phyloP scores from a whole-genome alignment of 2,113 vertebrate genomes.

The Amphiprion percula region DNA sequence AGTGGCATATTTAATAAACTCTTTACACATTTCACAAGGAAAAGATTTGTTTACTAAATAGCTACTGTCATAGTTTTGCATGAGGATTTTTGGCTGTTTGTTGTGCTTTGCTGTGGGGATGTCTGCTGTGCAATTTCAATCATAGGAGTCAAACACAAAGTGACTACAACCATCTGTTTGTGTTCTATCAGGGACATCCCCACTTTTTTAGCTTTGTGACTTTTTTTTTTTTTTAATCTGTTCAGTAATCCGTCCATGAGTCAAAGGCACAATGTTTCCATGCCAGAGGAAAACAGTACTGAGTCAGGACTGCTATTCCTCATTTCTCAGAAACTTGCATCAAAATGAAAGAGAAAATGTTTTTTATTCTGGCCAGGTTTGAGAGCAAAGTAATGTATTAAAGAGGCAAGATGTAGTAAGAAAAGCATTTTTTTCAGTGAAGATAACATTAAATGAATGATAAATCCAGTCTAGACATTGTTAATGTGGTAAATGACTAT shows the following conservation, averaged over 20 bases:
- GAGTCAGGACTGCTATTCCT: neutral
- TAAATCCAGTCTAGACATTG: too few species aligned
- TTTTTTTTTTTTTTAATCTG: too few species aligned
- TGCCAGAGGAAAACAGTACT: neutral
- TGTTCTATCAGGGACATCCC: too few species aligned
- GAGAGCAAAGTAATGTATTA: neutral
- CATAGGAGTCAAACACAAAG: neutral
- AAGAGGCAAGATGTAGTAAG: neutral
- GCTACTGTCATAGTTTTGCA: neutral
- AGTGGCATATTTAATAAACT: neutral
- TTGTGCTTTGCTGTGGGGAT: neutral
- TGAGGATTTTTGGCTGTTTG: neutral
- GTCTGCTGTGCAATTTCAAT: neutral
- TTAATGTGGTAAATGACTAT: too few species aligned
- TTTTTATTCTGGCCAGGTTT: neutral
- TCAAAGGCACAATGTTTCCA: too few species aligned
- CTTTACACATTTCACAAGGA: constrained; percentile 11
- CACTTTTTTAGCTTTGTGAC: too few species aligned
- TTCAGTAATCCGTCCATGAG: too few species aligned
- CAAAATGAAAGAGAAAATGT: neutral
- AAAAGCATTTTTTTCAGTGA: too few species aligned
- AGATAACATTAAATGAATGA: too few species aligned
- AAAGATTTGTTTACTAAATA: constrained; percentile 21
- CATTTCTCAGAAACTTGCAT: neutral
- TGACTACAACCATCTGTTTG: neutral